Conservation (phyloP, 2,797 vertebrate species). For the Enoplosus armatus region DNA sequence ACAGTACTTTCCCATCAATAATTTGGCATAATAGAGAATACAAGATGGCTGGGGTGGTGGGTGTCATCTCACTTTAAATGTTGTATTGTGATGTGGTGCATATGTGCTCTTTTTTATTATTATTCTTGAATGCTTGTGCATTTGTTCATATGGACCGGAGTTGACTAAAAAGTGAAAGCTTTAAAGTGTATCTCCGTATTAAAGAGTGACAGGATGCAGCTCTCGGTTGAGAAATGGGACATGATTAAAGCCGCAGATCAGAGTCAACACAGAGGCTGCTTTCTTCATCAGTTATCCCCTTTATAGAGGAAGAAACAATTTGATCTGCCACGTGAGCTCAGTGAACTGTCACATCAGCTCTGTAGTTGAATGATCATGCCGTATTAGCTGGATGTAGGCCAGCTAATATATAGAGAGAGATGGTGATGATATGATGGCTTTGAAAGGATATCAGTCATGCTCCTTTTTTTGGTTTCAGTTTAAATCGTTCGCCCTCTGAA, state of each 20-base stretch:
- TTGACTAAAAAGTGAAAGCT: neutral
- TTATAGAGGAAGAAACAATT: slow-evolving; percentile 29
- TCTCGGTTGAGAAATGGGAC: slow-evolving; percentile 4
- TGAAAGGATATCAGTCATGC: neutral
- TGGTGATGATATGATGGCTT: neutral
- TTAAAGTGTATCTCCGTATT: neutral
- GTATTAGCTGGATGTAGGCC: slow-evolving; percentile 30
- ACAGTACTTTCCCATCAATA: slow-evolving; percentile 55
- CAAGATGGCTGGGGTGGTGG: neutral
- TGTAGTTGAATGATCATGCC: slow-evolving; percentile 36
- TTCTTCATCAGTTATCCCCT: slow-evolving; percentile 14
- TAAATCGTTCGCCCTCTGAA: neutral
- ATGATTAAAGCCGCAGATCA: slow-evolving; percentile 31
- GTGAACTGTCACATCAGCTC: slow-evolving; percentile 41
- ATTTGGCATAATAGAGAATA: slow-evolving; percentile 41
- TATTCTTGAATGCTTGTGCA: neutral
- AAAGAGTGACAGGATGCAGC: neutral
- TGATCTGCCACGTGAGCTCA: slow-evolving; percentile 37
- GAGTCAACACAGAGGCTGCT: neutral
- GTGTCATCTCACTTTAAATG: slow-evolving; percentile 5
- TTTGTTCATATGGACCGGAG: neutral
- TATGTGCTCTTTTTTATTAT: neutral
- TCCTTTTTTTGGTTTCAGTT: too few species aligned
- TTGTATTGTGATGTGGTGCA: neutral
- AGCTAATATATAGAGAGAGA: slow-evolving; percentile 14